Percentiles rank a stretch among this genome's conserved stretches.
Evolutionary conservation across 2,888 invertebrate genomes (phyloP).

Genomic region (Harpalus rufipes): DNA sequence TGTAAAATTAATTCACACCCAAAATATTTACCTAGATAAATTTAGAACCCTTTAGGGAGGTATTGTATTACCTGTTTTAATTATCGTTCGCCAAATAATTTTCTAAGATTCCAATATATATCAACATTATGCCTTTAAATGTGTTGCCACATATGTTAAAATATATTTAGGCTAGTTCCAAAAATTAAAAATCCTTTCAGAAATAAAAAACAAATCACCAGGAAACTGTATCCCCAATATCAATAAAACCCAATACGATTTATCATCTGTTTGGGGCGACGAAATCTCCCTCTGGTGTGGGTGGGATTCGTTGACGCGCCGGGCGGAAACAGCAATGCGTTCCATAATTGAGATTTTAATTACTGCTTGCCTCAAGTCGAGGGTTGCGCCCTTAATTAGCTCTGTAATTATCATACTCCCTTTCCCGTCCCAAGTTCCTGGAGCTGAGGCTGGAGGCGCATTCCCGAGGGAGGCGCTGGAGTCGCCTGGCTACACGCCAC

Average conservation of each 20-base stretch:
- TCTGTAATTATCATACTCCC: conserved; percentile 64
- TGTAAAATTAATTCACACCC: too few species aligned
- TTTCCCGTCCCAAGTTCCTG: conserved; percentile 47
- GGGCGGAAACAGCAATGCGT: conserved; percentile 54
- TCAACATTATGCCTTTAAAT: too few species aligned
- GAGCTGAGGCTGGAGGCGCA: conserved; percentile 4
- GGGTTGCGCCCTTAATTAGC: conserved; percentile 65
- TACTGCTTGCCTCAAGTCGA: conserved; percentile 61
- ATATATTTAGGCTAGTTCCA: too few species aligned
- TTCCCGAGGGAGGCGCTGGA: conserved; percentile 48
- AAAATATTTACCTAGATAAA: too few species aligned
- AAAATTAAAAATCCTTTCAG: not conserved
- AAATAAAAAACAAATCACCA: conserved; percentile 24
- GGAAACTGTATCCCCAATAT: conserved; percentile 37
- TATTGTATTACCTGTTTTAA: too few species aligned
- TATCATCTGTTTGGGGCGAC: conserved; percentile 12
- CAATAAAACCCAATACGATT: conserved; percentile 41
- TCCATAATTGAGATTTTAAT: conserved; percentile 66
- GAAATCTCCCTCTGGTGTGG: too few species aligned
- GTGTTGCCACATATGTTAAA: too few species aligned
- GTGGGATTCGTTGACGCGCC: conserved; percentile 15
- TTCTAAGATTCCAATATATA: too few species aligned
- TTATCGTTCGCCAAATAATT: too few species aligned
- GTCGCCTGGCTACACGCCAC: conserved; percentile 45
- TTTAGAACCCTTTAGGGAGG: too few species aligned